Percentiles rank a stretch among this genome's conserved stretches.
These are phyloP conservation scores for Blastobasis lacticolella DNA, from an alignment of 2,888 invertebrate species.

Conservation along the genomic window DNA sequence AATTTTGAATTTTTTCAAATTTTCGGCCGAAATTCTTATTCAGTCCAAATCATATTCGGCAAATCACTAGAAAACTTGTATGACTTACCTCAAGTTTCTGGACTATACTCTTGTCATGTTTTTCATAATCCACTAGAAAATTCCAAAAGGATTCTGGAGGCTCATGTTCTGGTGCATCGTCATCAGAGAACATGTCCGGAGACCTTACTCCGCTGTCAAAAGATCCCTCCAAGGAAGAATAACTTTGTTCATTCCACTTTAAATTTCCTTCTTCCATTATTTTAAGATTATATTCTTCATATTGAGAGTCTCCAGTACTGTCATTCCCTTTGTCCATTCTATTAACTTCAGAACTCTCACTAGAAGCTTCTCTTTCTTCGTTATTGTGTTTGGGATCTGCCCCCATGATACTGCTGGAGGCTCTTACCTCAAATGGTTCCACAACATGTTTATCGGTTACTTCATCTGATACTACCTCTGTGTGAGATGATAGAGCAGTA, in stretches of 20 bases:
- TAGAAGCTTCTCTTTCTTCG: conserved; percentile 14
- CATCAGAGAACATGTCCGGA: conserved; percentile 80
- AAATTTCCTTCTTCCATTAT: conserved; percentile 35
- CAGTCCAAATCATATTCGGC: background rate
- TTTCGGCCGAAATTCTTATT: background rate
- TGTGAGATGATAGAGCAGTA: conserved; percentile 45
- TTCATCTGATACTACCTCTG: conserved; percentile 20
- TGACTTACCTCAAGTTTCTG: conserved; percentile 52
- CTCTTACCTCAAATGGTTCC: conserved; percentile 11
- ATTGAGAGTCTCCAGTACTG: conserved; percentile 48
- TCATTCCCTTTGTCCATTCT: conserved; percentile 39
- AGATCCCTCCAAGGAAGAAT: conserved; percentile 58
- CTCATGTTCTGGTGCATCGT: conserved; percentile 44
- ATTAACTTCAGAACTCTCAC: conserved; percentile 27
- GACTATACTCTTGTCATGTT: conserved; percentile 51
- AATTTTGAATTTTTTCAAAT: background rate
- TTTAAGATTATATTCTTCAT: conserved; percentile 37
- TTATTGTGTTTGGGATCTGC: conserved; percentile 15
- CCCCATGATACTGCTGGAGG: conserved; percentile 19
- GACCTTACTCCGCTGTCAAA: conserved; percentile 70
- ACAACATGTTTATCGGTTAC: conserved; percentile 33
- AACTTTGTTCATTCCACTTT: conserved; percentile 62
- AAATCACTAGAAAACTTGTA: background rate
- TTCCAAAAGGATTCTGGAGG: conserved; percentile 50
- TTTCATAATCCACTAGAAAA: conserved; percentile 54